phyloP scores from a whole-genome alignment of 2,888 invertebrate genomes.

The Lasioglossum leucozonium region DNA sequence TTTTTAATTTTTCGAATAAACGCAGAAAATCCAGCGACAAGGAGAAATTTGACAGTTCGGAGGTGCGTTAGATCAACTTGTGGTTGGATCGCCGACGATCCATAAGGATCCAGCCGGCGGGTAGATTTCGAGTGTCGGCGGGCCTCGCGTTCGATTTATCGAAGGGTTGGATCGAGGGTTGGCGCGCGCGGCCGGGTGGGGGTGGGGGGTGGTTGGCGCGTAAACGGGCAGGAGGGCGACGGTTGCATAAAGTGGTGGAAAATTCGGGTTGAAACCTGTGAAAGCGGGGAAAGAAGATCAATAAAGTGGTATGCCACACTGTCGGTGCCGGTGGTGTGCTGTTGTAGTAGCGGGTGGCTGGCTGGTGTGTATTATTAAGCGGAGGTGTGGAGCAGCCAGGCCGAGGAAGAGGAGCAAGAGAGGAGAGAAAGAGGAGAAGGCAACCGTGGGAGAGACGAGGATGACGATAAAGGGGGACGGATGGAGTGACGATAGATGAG shows the following conservation, averaged over 20 bases:
- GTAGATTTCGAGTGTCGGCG: background rate
- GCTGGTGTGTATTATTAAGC: constrained; percentile 79
- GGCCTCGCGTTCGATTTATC: constrained; percentile 72
- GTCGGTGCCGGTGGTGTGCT: constrained; percentile 72
- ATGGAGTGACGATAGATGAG: constrained; percentile 58
- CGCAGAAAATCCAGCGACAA: too few relatives aligned
- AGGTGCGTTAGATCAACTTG: too few relatives aligned
- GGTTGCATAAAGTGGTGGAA: constrained; percentile 81
- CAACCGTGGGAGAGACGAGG: constrained; percentile 26
- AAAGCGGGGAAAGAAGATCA: constrained; percentile 82
- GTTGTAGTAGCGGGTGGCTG: constrained; percentile 74
- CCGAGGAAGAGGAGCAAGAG: constrained; percentile 31
- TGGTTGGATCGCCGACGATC: background rate
- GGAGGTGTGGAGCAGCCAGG: constrained; percentile 76
- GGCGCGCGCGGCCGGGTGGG: too few relatives aligned
- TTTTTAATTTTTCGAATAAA: too few relatives aligned
- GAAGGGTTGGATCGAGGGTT: constrained; percentile 68
- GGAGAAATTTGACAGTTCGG: too few relatives aligned
- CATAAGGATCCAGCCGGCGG: background rate
- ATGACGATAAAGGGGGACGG: constrained; percentile 51
- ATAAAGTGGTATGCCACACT: constrained; percentile 81
- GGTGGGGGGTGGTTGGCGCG: constrained; percentile 53
- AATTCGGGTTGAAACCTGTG: constrained; percentile 80
- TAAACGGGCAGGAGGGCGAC: constrained; percentile 75
- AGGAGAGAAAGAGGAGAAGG: constrained; percentile 33